Evolutionary conservation across 2,113 vertebrate species (phyloP).

Genomic region (Leiothrix lutea): DNA sequence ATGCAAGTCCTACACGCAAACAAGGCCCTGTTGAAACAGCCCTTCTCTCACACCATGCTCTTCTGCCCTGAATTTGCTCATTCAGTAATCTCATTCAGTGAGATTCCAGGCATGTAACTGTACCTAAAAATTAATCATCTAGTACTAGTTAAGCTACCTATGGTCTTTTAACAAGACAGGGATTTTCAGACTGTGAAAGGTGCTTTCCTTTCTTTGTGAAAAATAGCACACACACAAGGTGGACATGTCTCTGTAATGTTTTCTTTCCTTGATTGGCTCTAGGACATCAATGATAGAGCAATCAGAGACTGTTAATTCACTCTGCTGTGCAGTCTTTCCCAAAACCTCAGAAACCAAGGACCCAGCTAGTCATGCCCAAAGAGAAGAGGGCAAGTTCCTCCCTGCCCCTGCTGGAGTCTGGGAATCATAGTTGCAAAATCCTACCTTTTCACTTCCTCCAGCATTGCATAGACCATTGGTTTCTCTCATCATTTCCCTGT

Average conservation of each 20-base stretch:
- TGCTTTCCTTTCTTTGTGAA: background rate
- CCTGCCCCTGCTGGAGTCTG: rapidly evolving
- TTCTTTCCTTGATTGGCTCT: background rate
- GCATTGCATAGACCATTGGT: rapidly evolving
- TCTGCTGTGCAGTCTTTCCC: background rate
- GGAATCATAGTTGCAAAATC: background rate
- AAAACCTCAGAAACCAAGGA: background rate
- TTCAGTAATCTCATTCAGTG: background rate
- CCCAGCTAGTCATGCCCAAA: background rate
- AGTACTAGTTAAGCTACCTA: background rate
- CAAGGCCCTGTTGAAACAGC: background rate
- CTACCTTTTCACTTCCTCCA: background rate
- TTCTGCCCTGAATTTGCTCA: background rate
- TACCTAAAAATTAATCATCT: background rate
- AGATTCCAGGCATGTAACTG: background rate
- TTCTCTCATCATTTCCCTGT: background rate
- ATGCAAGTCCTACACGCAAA: background rate
- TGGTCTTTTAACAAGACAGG: background rate
- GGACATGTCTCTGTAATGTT: background rate
- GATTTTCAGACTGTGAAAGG: background rate
- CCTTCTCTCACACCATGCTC: background rate
- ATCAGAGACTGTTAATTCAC: background rate
- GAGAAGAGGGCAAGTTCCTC: background rate
- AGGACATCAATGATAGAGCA: background rate
- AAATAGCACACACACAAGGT: background rate